Evolutionary conservation across 1,140 invertebrate genomes (phyloP).

Genomic region (Diploscapter pachys): DNA sequence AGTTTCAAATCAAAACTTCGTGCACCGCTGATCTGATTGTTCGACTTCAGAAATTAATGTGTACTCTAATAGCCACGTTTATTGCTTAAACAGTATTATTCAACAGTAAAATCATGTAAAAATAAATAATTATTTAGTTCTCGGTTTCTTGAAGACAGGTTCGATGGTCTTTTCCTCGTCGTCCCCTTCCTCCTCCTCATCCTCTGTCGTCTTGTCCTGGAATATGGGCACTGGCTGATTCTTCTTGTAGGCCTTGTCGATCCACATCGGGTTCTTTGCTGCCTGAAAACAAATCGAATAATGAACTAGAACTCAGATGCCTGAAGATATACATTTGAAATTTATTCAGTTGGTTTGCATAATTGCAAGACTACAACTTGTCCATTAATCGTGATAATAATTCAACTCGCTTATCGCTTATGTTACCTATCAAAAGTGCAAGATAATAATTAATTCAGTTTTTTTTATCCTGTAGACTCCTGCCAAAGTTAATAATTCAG

Average conservation of each 20-base stretch:
- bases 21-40: too few species aligned
- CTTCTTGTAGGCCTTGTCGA: constrained; percentile 80
- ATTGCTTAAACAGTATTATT: too few species aligned
- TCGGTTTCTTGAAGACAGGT: constrained; percentile 60
- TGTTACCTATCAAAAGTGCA: too few species aligned
- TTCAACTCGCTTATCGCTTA: too few species aligned
- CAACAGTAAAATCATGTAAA: too few species aligned
- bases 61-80: too few species aligned
- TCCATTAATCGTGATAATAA: background rate
- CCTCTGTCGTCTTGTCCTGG: constrained; percentile 35
- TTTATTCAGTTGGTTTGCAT: background rate
- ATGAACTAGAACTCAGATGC: background rate
- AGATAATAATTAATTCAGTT: too few species aligned
- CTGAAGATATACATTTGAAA: background rate
- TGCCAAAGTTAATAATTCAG: too few species aligned
- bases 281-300: constrained; percentile 63
- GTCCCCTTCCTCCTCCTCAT: constrained; percentile 33
- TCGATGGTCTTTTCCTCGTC: constrained; percentile 38
- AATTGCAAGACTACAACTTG: background rate
- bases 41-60: too few species aligned
- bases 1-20: too few species aligned
- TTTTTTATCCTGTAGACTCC: too few species aligned
- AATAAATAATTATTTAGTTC: too few species aligned
- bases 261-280: constrained; percentile 93
- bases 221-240: constrained; percentile 61